Conservation (phyloP, 2,797 vertebrate genomes). For the Esox masquinongy region DNA sequence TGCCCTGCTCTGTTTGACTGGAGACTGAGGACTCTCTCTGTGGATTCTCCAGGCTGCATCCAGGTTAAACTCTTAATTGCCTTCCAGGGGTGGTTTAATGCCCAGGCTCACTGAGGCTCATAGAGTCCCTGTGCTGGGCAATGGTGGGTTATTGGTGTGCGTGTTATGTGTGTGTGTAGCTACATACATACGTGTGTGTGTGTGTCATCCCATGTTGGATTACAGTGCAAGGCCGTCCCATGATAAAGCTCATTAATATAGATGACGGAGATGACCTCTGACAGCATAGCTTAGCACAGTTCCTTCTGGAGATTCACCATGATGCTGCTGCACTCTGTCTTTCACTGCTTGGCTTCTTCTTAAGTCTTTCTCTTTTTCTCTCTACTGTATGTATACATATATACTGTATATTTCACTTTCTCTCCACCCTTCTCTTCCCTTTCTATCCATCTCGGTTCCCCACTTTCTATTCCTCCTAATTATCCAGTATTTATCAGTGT, state of each 20-base stretch:
- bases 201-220: slow-evolving; percentile 52
- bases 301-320: slow-evolving; percentile 33
- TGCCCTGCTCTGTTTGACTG: slow-evolving; percentile 64
- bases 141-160: background rate
- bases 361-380: background rate
- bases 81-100: slow-evolving; percentile 66
- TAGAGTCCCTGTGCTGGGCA: slow-evolving; percentile 51
- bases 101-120: slow-evolving; percentile 61
- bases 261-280: slow-evolving; percentile 69
- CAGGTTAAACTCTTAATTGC: slow-evolving; percentile 74
- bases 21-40: slow-evolving; percentile 61
- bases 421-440: background rate
- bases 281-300: slow-evolving; percentile 33
- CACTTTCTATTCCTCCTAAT: too few relatives aligned
- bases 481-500: background rate
- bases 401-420: slow-evolving; percentile 25
- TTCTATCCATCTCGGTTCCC: too few relatives aligned
- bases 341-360: too few relatives aligned
- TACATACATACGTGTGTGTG: background rate
- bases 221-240: slow-evolving; percentile 47
- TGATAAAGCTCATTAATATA: slow-evolving; percentile 71
- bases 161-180: background rate
- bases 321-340: slow-evolving; percentile 18
- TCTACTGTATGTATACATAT: slow-evolving; percentile 15
- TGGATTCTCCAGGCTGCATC: slow-evolving; percentile 63